A percentile compares a stretch with the other conserved stretches of the same genome.
phyloP scores from a whole-genome alignment of 2,888 invertebrate species.

The Temnothorax unifasciatus region DNA sequence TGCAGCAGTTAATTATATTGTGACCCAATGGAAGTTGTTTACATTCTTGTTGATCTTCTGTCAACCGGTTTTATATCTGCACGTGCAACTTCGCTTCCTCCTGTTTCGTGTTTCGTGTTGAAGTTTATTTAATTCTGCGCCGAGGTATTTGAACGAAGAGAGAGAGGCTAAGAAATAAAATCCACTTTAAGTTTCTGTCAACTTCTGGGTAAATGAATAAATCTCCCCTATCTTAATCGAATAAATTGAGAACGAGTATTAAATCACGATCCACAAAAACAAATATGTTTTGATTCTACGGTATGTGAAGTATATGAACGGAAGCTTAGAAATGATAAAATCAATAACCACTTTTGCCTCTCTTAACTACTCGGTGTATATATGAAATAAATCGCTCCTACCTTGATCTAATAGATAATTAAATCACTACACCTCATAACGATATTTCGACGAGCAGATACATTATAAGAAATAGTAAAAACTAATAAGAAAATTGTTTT shows the following conservation, averaged over 20 bases:
- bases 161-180: not conserved
- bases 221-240: slow-evolving; percentile 3
- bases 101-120: not conserved
- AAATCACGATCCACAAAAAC: not conserved
- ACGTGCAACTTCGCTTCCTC: not conserved
- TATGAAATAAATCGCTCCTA: not conserved
- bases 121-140: not conserved
- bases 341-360: not conserved
- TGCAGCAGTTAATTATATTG: not conserved
- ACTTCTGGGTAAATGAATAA: slow-evolving; percentile 1
- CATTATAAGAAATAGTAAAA: not conserved
- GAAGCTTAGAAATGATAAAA: not conserved
- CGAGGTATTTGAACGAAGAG: not conserved
- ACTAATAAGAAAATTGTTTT: not conserved
- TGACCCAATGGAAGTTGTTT: not conserved
- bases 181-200: not conserved
- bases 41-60: slow-evolving; percentile 4
- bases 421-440: not conserved
- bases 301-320: not conserved
- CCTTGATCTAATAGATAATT: not conserved
- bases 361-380: not conserved
- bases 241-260: not conserved
- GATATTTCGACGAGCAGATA: not conserved
- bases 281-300: not conserved
- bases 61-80: slow-evolving; percentile 19